phyloP scores from a whole-genome alignment of 2,888 invertebrate species.

The Pollenia amentaria region DNA sequence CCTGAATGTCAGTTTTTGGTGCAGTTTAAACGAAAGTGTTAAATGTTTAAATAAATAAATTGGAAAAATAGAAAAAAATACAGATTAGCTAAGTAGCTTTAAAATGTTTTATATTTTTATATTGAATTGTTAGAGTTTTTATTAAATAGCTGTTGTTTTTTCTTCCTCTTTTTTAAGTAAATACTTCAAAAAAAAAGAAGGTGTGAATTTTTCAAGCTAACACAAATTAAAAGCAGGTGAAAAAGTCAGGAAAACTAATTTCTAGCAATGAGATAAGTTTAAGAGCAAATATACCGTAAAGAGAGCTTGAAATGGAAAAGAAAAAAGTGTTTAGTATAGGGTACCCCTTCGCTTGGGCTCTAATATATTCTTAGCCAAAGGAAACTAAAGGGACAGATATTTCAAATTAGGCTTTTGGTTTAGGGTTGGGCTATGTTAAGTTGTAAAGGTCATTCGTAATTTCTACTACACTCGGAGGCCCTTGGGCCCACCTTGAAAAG shows the following conservation, averaged over 20 bases:
- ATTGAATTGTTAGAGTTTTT: constrained; percentile 68
- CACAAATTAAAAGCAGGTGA: constrained; percentile 27
- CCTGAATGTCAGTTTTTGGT: constrained; percentile 32
- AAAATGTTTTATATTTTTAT: constrained; percentile 53
- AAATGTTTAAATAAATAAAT: constrained; percentile 61
- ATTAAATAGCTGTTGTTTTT: constrained; percentile 16
- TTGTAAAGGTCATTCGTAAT: no score
- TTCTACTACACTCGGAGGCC: no score
- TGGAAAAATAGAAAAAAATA: not conserved
- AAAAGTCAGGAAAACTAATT: not conserved
- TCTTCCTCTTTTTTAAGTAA: not conserved
- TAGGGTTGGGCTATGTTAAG: no score
- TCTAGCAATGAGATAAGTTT: not conserved
- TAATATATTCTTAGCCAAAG: no score
- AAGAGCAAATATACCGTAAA: constrained; percentile 4
- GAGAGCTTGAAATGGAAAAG: not conserved
- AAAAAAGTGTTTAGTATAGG: not conserved
- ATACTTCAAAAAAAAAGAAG: constrained; percentile 20
- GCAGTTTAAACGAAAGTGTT: constrained; percentile 32
- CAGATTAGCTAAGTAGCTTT: constrained; percentile 53
- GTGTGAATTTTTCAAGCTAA: constrained; percentile 49
- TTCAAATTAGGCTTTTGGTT: no score
- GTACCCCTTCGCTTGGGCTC: no score
- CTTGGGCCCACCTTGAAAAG: no score
- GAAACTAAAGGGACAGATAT: no score